These are phyloP conservation scores for Microcebus griseorufus DNA, from an alignment of 2,113 vertebrate species.

Conservation along the genomic window DNA sequence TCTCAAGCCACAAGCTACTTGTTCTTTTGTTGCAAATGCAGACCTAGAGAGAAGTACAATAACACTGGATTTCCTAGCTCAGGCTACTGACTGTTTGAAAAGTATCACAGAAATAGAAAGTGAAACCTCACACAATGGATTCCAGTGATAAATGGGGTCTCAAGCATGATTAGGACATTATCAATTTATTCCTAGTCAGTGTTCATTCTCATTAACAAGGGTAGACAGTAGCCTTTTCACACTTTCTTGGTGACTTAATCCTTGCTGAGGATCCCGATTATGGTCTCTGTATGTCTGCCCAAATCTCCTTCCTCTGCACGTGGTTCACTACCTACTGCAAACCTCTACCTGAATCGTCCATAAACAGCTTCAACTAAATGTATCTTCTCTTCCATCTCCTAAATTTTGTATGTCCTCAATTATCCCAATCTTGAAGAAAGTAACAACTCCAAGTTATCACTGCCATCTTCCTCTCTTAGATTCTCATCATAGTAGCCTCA, in stretches of 20 bases:
- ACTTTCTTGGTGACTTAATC: not conserved
- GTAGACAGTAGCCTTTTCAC: not conserved
- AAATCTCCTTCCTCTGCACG: not conserved
- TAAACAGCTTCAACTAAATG: not conserved
- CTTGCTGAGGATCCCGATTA: not conserved
- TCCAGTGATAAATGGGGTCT: not conserved
- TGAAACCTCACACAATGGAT: not conserved
- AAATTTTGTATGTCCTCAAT: not conserved
- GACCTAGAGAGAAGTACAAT: not conserved
- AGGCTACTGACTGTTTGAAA: not conserved
- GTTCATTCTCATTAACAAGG: not conserved
- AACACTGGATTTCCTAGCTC: not conserved
- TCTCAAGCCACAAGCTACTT: not conserved
- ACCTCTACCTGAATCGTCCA: not conserved
- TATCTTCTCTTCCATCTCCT: not conserved
- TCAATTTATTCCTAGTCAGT: not conserved
- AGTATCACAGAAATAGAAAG: not conserved
- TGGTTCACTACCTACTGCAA: not conserved
- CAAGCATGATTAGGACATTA: not conserved
- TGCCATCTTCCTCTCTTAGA: not conserved
- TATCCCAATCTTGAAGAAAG: not conserved
- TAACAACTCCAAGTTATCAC: not conserved
- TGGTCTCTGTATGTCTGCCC: not conserved
- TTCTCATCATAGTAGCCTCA: not conserved
- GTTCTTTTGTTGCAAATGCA: not conserved